Percentiles rank a stretch among this genome's conserved stretches.
These are phyloP conservation scores for Sminthurides aquaticus DNA, from an alignment of 2,888 invertebrate species.

Conservation along the genomic window DNA sequence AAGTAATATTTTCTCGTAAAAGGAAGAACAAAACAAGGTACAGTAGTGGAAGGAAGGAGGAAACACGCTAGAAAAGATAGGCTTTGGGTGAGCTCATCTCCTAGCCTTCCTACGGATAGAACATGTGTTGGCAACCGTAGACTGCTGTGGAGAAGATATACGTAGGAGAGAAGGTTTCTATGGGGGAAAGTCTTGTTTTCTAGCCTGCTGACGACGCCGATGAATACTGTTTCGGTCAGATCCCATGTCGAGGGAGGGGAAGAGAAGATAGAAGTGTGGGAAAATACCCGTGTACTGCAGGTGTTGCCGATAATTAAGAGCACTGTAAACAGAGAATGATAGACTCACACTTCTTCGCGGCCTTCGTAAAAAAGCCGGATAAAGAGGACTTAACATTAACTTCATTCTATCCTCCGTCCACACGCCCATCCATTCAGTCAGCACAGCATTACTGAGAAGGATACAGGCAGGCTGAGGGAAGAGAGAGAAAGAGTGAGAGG, in stretches of 20 bases:
- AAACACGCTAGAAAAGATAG: not conserved
- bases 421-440: slow-evolving; percentile 23
- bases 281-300: slow-evolving; percentile 43
- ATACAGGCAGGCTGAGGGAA: not conserved
- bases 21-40: not conserved
- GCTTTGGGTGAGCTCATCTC: too few species aligned
- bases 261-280: slow-evolving; percentile 43
- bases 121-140: too few species aligned
- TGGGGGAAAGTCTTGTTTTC: slow-evolving; percentile 18
- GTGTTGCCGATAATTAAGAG: slow-evolving; percentile 44
- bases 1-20: not conserved
- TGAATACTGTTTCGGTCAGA: slow-evolving; percentile 26
- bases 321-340: slow-evolving; percentile 43
- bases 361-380: slow-evolving; percentile 26
- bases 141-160: too few species aligned
- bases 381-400: slow-evolving; percentile 22
- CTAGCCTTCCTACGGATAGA: too few species aligned
- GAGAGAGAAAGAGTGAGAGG: not conserved
- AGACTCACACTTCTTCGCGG: slow-evolving; percentile 35
- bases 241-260: slow-evolving; percentile 26
- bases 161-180: not conserved
- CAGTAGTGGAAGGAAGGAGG: not conserved
- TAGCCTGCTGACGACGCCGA: slow-evolving; percentile 24
- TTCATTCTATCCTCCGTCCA: slow-evolving; percentile 14
- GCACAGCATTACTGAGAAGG: slow-evolving; percentile 1